Percentiles rank a stretch among this genome's conserved stretches.
These are phyloP conservation scores for Mimumesa dahlbomi DNA, from an alignment of 2,888 invertebrate species.

Conservation along the genomic window DNA sequence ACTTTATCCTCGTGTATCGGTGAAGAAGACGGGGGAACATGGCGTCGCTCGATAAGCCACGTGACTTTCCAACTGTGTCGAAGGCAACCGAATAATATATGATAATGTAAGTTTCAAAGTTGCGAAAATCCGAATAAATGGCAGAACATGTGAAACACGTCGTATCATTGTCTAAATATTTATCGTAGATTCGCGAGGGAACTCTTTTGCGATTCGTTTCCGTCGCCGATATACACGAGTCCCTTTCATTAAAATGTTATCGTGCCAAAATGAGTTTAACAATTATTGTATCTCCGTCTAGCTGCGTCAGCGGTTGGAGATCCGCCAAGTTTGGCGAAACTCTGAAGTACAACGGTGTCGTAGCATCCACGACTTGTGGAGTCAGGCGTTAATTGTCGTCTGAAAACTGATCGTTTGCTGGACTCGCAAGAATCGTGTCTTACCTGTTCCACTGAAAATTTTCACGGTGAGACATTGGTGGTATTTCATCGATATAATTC, in stretches of 20 bases:
- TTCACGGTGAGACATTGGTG: constrained; percentile 13
- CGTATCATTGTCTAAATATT: too few relatives aligned
- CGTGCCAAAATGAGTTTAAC: constrained; percentile 5
- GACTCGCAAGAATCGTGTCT: constrained; percentile 19
- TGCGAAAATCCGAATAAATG: too few relatives aligned
- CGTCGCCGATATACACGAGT: background rate
- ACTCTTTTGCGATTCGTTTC: background rate
- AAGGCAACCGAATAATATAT: too few relatives aligned
- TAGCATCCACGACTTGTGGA: constrained; percentile 14
- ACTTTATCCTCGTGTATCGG: background rate
- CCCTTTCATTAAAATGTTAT: background rate
- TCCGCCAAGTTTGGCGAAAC: constrained; percentile 53
- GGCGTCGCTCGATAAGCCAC: constrained; percentile 41
- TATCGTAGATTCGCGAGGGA: too few relatives aligned
- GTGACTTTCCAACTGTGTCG: constrained; percentile 23
- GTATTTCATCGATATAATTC: background rate
- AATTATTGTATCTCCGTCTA: constrained; percentile 25
- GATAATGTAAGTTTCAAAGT: too few relatives aligned
- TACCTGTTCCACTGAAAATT: background rate
- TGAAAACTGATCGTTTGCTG: constrained; percentile 50
- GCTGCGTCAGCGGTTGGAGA: constrained; percentile 37
- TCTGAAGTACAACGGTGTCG: constrained; percentile 17
- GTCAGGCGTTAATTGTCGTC: constrained; percentile 52
- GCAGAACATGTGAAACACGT: too few relatives aligned
- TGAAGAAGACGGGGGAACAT: constrained; percentile 30